A percentile compares a stretch with the other conserved stretches of the same genome.
phyloP scores from a whole-genome alignment of 2,797 vertebrate species.

The Acipenser ruthenus region DNA sequence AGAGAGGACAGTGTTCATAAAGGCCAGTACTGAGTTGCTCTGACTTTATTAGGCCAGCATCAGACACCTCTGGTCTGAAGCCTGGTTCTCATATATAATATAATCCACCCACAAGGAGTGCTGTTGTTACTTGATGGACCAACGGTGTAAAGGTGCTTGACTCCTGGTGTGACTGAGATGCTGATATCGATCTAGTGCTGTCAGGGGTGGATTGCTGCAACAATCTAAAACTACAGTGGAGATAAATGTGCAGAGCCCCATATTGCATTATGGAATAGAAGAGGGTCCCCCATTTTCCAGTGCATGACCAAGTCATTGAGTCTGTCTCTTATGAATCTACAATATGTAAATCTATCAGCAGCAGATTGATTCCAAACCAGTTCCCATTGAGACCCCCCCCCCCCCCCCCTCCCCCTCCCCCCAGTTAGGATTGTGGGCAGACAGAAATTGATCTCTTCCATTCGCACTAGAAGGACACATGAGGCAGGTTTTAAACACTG shows the following conservation, averaged over 20 bases:
- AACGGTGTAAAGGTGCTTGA: background rate
- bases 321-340: background rate
- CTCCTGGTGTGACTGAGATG: background rate
- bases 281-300: background rate
- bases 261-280: background rate
- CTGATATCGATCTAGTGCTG: too few species aligned
- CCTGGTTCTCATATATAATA: background rate
- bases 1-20: background rate
- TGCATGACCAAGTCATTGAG: background rate
- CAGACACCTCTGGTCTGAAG: background rate
- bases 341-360: background rate
- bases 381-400: background rate
- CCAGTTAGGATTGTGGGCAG: too few species aligned
- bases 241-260: background rate
- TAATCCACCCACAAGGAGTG: background rate
- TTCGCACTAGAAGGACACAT: too few species aligned
- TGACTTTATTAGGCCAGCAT: background rate
- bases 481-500: too few species aligned
- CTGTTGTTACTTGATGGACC: background rate
- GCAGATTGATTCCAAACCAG: background rate
- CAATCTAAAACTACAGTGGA: background rate
- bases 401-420: background rate
- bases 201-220: background rate
- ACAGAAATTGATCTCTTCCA: too few species aligned
- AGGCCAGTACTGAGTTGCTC: background rate